Percentiles rank a stretch among this genome's conserved stretches.
These are phyloP conservation scores for Synergus gifuensis DNA, from an alignment of 2,888 invertebrate genomes.

Conservation along the genomic window DNA sequence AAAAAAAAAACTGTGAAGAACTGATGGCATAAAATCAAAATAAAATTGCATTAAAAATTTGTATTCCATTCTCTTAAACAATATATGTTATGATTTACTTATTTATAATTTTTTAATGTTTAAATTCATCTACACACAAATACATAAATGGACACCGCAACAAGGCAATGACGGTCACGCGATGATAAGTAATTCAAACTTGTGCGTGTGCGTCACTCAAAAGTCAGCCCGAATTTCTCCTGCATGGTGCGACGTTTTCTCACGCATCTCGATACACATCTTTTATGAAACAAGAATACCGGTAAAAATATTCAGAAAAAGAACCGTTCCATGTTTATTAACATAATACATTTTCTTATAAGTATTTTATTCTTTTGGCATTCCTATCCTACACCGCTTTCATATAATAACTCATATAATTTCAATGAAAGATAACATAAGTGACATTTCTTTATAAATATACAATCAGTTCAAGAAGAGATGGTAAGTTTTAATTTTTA, in stretches of 20 bases:
- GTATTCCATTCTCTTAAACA: too few relatives aligned
- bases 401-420: too few relatives aligned
- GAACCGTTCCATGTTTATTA: constrained; percentile 11
- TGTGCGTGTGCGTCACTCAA: constrained; percentile 72
- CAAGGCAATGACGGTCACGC: constrained; percentile 64
- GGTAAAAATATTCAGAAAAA: constrained; percentile 49
- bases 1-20: neutral
- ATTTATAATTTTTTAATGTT: neutral
- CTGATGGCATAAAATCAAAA: too few relatives aligned
- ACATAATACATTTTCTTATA: constrained; percentile 44
- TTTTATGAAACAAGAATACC: constrained; percentile 49
- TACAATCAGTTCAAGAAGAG: too few relatives aligned
- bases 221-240: constrained; percentile 65
- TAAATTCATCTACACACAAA: neutral
- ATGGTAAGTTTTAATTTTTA: too few relatives aligned
- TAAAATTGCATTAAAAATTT: too few relatives aligned
- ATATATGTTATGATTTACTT: neutral
- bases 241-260: constrained; percentile 60
- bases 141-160: neutral
- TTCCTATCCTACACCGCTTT: too few relatives aligned
- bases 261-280: constrained; percentile 60
- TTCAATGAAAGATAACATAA: too few relatives aligned
- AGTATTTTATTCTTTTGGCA: constrained; percentile 45
- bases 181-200: constrained; percentile 59
- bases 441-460: too few relatives aligned